Evolutionary conservation across 2,888 invertebrate genomes (phyloP).

Genomic region (Pristionchus arcanus): DNA sequence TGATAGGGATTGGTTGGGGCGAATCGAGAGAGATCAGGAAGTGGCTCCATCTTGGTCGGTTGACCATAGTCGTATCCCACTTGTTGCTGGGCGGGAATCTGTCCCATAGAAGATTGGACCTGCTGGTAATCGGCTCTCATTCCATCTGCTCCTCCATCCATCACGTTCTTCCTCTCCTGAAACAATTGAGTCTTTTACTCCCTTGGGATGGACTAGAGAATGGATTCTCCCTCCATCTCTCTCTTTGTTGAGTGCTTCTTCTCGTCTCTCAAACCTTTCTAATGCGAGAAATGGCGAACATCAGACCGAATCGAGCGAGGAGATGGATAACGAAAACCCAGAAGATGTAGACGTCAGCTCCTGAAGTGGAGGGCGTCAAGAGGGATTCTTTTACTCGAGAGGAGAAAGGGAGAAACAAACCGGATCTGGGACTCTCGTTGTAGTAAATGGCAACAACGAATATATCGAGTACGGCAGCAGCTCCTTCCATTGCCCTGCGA

Average conservation of each 20-base stretch:
- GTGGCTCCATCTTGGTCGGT: slow-evolving; percentile 43
- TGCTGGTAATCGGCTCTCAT: slow-evolving; percentile 51
- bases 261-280: slow-evolving; percentile 48
- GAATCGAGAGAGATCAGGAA: slow-evolving; percentile 42
- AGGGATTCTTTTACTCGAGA: background rate
- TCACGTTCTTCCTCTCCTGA: slow-evolving; percentile 36
- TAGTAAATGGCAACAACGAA: slow-evolving; percentile 56
- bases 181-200: background rate
- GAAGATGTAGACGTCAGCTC: slow-evolving; percentile 53
- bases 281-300: slow-evolving; percentile 41
- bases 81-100: background rate
- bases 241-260: background rate
- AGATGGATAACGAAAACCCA: slow-evolving; percentile 50
- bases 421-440: slow-evolving; percentile 50
- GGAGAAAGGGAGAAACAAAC: background rate
- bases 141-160: slow-evolving; percentile 10
- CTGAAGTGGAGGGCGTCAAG: slow-evolving; percentile 5
- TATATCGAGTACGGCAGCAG: slow-evolving; percentile 46
- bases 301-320: slow-evolving; percentile 36
- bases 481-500: slow-evolving; percentile 55
- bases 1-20: slow-evolving; percentile 22
- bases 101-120: slow-evolving; percentile 27
- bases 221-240: background rate
- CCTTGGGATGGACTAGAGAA: background rate
- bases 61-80: slow-evolving; percentile 50